Conservation (phyloP, 2,888 invertebrate species). For the Corythucha ciliata region DNA sequence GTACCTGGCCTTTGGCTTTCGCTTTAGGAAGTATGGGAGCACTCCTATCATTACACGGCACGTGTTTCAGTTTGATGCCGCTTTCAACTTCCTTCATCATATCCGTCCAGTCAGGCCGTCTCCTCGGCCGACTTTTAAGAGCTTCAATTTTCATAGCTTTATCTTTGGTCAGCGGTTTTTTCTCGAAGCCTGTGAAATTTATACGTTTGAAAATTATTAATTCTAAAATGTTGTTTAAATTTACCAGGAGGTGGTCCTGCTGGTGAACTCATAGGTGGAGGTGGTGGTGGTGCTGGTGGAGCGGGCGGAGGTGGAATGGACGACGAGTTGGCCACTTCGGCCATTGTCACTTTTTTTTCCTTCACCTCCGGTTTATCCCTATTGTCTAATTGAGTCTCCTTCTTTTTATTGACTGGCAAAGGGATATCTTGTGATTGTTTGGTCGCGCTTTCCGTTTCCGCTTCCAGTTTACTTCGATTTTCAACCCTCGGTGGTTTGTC, state of each 20-base stretch:
- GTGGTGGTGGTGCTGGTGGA: conserved; percentile 22
- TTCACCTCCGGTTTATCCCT: too few species aligned
- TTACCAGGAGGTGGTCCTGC: conserved; percentile 24
- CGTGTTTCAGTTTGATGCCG: conserved; percentile 67
- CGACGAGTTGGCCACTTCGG: conserved; percentile 42
- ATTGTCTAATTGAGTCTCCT: too few species aligned
- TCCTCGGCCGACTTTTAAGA: conserved; percentile 63
- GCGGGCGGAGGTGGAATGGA: conserved; percentile 62
- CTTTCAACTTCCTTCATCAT: conserved; percentile 88
- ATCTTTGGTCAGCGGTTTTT: conserved; percentile 49
- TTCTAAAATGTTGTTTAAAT: not conserved
- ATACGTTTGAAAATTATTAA: not conserved
- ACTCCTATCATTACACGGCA: conserved; percentile 74
- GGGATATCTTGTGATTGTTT: too few species aligned
- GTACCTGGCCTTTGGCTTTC: conserved; percentile 39
- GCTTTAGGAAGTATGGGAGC: conserved; percentile 45
- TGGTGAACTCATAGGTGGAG: conserved; percentile 20
- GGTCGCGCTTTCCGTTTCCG: too few species aligned
- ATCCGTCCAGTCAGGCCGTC: conserved; percentile 77
- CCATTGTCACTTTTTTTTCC: not conserved
- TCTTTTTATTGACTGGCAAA: too few species aligned
- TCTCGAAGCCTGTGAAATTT: conserved; percentile 22
- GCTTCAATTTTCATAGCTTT: conserved; percentile 61
- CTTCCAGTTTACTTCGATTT: too few species aligned
- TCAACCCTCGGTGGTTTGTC: too few species aligned